Evolutionary conservation across 2,113 vertebrate genomes (phyloP), one percentile per base, ranked within the genome.

Genomic region (Tyto alba): DNA sequence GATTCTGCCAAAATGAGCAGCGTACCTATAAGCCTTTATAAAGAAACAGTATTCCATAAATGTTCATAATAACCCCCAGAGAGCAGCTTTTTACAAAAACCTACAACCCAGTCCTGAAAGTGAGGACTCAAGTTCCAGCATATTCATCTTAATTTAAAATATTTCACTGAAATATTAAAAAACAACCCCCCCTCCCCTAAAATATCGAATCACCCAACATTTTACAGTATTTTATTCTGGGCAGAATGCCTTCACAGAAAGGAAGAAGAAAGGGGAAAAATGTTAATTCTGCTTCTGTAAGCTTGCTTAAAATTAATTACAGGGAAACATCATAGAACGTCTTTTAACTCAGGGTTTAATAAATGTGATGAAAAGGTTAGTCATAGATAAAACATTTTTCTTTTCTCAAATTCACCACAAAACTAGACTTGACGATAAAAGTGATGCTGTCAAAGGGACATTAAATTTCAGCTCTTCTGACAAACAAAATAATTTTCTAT

Each of bases 391-490:
- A 88, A 91, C 4, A 16, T 27, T 77, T 47, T 92, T 92, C n/a
- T 48, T 75, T 88, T 94, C 59, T 84, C n/a, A 72, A 81, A 88
- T 57, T 83, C 47, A 45, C 48, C 53, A 48, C 17, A 73, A 79
- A 90, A 76, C 16, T 57, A 83, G 57, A 86, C 11, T 78, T 93
- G 47, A 79, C 34, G 32, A 59, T 64, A 63, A 91, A 94, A 69
- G 13, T 43, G 15, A 50, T 86, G 30, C 23, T 47, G 41, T n/a
- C 56, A 90, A 85, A 83, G 30, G 55, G 53, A 68, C 50, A 53
- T 48, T 76, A 85, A 71, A 95, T 89, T 97, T 93, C 85, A 94
- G 64, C 87, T 21, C 41, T 94, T 19, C 25, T 95, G 76, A 87
- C 4, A 63, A 69, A 77, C 21, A 73, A 94, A 84, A 91, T 6